A percentile compares a stretch with the other conserved stretches of the same genome.
Evolutionary conservation across 2,797 vertebrate genomes (phyloP).

Genomic region (Tamandua tetradactyla): DNA sequence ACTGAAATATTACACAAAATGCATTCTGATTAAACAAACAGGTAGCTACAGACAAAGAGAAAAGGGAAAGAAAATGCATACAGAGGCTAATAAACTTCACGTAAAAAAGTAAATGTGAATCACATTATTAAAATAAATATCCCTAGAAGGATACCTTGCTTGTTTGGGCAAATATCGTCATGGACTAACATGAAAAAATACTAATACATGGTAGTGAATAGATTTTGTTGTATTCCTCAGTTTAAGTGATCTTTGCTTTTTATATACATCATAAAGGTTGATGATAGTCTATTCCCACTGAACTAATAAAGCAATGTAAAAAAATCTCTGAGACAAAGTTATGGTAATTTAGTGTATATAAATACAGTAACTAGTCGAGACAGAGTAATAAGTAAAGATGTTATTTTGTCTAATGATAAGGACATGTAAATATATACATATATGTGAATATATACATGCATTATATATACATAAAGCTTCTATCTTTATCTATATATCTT

Average conservation of each 20-base stretch:
- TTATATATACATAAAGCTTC: too few species aligned
- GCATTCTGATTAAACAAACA: conserved; percentile 62
- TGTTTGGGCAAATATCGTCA: background rate
- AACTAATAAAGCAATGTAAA: background rate
- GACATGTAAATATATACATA: background rate
- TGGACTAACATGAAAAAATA: background rate
- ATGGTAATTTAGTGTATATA: background rate
- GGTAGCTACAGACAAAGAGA: background rate
- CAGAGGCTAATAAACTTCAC: background rate
- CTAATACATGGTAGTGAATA: background rate
- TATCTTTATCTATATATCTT: too few species aligned
- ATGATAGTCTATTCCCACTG: background rate
- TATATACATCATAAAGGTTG: background rate
- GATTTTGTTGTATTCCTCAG: background rate
- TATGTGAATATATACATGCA: background rate
- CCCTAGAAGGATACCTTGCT: background rate
- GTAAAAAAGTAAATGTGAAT: background rate
- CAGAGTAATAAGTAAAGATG: conserved; percentile 8
- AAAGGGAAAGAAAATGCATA: conserved; percentile 29
- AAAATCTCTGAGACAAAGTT: background rate
- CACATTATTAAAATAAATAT: conserved; percentile 13
- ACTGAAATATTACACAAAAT: conserved; percentile 74
- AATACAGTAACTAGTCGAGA: background rate
- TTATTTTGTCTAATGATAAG: background rate
- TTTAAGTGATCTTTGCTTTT: background rate